Base-by-base conservation (phyloP, 2,888 invertebrate species). In the Alviniconcha strummeri region DNA sequence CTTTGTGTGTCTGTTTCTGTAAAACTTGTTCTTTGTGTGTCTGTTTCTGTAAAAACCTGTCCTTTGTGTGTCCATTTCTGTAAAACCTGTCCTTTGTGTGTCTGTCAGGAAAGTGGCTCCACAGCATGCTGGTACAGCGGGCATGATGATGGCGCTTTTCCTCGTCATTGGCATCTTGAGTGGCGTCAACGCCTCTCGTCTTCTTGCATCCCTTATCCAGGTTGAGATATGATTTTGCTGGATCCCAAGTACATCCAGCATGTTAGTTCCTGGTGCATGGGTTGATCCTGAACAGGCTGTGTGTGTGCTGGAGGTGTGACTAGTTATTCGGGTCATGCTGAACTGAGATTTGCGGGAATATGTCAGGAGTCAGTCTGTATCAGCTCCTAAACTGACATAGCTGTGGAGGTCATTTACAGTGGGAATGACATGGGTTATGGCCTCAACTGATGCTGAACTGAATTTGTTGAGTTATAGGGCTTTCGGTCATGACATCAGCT, bases 71-170 rank as follows among this genome's bases (percentile, higher is more conserved):
- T 36, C 36, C 3, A 3, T 36, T 36, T 36, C 36, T 36, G 36
- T 36, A 36, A 36, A 36, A 36, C 36, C 36, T 36, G 36, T 36
- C 36, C 36, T 36, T 36, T 36, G 36, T 36, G 36, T 60, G 13
- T 36, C 15, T 89, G 86, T n/a, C 87, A 92, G 91, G 83, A 86
- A 88, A 81, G 91, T 93, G 19, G 96, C 97, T n/a, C 96, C 96
- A 0, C 96, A 97, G 90, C 95, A 97, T 93, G 96, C 97, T 19
- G 95, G 96, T 0, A 96, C 96, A 0, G 99, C 99, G 0, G 99
- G 99, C 84, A 99, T 99, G 99, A 97, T 98, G 93, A 98, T 97
- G 74, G 98, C 97, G 0, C 98, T 99, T 52, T 96, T 96, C 91
- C 95, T 99, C 1, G 96, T 99, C 64, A 96, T 97, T 0, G 99